These are phyloP conservation scores for human DNA, from an alignment of 2,113 vertebrate species.

Conservation along the genomic window DNA sequence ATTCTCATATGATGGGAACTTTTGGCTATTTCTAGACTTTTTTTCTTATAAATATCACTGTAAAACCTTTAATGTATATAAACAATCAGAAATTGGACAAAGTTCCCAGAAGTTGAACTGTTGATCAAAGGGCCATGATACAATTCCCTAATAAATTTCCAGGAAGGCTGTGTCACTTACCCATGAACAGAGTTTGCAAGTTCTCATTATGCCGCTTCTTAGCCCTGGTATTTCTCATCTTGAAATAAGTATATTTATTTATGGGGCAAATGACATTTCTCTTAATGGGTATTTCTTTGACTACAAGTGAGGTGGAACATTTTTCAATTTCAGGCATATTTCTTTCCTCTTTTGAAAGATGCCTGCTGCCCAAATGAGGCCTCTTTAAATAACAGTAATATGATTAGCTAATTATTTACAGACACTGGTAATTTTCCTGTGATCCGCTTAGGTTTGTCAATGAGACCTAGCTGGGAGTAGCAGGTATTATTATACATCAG, in stretches of 20 bases:
- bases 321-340: neutral
- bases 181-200: rapidly evolving
- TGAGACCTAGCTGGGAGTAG: neutral
- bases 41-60: neutral
- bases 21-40: neutral
- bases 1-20: neutral
- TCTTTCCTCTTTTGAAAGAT: neutral
- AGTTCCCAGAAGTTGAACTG: neutral
- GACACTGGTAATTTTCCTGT: neutral
- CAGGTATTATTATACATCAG: neutral
- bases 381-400: neutral
- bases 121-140: neutral
- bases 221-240: neutral
- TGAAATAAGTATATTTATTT: neutral
- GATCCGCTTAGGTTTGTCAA: neutral
- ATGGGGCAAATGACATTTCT: neutral
- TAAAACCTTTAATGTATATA: neutral
- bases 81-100: neutral
- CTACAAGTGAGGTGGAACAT: neutral
- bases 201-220: neutral
- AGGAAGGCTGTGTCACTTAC: neutral
- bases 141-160: neutral
- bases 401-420: constrained; percentile 10
- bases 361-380: neutral
- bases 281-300: neutral